Conservation (phyloP, 2,888 invertebrate genomes). For the Eledone cirrhosa region DNA sequence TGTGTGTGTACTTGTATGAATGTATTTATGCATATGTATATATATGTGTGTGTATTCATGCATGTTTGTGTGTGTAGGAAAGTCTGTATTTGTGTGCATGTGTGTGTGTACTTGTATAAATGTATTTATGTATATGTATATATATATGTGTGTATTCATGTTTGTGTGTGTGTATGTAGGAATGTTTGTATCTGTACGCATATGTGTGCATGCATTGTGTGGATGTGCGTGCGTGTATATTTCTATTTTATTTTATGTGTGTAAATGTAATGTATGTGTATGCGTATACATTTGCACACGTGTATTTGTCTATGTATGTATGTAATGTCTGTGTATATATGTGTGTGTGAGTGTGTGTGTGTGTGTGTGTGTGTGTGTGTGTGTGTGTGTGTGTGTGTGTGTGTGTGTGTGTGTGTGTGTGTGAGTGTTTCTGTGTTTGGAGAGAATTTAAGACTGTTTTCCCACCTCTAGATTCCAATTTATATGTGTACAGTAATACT, state of each 20-base stretch:
- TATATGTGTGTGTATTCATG: not conserved
- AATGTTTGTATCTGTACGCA: not conserved
- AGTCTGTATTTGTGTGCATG: not conserved
- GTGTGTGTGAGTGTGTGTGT: not conserved
- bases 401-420: not conserved
- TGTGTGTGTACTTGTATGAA: not conserved
- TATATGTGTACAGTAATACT: too few relatives aligned
- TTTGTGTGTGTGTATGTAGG: not conserved
- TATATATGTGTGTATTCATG: not conserved
- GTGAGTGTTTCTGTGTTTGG: not conserved
- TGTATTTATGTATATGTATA: not conserved
- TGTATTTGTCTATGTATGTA: too few relatives aligned
- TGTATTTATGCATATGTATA: not conserved
- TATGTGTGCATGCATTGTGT: not conserved
- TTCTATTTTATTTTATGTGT: not conserved
- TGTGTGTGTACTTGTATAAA: not conserved
- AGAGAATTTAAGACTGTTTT: not conserved
- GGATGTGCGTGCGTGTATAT: not conserved
- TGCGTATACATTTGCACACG: too few relatives aligned
- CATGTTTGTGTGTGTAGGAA: not conserved
- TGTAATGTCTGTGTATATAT: not conserved
- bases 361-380: not conserved
- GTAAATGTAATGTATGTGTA: too few relatives aligned
- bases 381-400: not conserved
- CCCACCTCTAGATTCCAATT: not conserved